Percentiles rank a stretch among this genome's conserved stretches.
These are phyloP conservation scores for Illadopsis cleaveri DNA, from an alignment of 2,113 vertebrate species.

Conservation along the genomic window DNA sequence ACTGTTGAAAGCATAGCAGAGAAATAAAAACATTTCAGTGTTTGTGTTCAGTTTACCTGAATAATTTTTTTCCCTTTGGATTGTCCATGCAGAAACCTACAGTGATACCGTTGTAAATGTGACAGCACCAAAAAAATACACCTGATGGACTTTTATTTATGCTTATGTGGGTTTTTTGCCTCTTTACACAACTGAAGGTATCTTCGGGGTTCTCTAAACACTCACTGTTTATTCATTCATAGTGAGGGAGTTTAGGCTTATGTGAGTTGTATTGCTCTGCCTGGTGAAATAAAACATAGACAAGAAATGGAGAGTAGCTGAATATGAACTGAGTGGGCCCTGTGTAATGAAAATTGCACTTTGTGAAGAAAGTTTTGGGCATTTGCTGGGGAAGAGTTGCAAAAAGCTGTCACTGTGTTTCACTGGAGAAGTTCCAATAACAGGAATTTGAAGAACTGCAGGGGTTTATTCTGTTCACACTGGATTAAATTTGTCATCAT, in stretches of 20 bases:
- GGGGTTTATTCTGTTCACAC: not conserved
- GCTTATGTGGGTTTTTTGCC: not conserved
- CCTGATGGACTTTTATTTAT: not conserved
- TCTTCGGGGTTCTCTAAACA: not conserved
- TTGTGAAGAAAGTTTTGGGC: not conserved
- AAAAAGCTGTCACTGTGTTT: not conserved
- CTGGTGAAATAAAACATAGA: not conserved
- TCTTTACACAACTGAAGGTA: not conserved
- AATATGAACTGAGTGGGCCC: not conserved
- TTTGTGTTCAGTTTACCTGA: not conserved
- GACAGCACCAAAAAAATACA: not conserved
- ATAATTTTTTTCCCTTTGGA: not conserved
- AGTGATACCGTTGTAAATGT: accelerated
- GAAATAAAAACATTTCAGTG: not conserved
- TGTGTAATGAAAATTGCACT: not conserved
- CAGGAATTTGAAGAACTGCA: not conserved
- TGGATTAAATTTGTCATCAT: not conserved
- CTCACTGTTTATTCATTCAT: not conserved
- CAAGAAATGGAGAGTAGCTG: not conserved
- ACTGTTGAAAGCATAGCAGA: not conserved
- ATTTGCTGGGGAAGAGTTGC: not conserved
- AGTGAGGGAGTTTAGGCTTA: not conserved
- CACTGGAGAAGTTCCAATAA: not conserved
- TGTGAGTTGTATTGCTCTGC: not conserved
- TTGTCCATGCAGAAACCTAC: not conserved